These are phyloP conservation scores for Branchinecta lindahli DNA, from an alignment of 1,140 invertebrate genomes.

Conservation along the genomic window DNA sequence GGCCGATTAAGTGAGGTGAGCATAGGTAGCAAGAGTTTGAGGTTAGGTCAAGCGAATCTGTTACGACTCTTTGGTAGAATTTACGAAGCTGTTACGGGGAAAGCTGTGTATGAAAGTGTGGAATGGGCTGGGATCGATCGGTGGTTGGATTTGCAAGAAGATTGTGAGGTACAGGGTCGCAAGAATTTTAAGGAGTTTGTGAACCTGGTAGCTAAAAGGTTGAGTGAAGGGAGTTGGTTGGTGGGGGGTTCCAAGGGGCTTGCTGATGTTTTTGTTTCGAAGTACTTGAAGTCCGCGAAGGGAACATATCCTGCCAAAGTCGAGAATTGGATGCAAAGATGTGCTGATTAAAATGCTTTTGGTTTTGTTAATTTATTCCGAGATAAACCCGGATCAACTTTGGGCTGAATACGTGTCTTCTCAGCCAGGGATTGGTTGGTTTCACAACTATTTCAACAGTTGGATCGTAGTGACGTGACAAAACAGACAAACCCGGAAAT, in stretches of 20 bases:
- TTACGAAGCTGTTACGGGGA: not conserved
- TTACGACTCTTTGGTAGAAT: not conserved
- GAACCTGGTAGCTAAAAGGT: not conserved
- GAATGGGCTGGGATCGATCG: not conserved
- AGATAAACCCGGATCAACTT: no score
- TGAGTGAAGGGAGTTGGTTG: not conserved
- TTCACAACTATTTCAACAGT: no score
- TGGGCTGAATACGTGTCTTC: no score
- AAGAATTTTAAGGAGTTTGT: not conserved
- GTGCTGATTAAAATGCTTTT: not conserved
- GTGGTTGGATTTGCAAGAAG: slow-evolving; percentile 7
- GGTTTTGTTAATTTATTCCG: no score
- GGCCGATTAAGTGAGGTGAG: not conserved
- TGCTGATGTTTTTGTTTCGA: not conserved
- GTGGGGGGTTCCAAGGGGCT: not conserved
- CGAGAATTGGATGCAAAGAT: not conserved
- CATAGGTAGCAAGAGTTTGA: not conserved
- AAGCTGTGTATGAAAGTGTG: not conserved
- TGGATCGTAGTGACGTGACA: no score
- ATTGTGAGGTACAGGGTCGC: not conserved
- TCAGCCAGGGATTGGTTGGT: no score
- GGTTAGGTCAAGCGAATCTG: not conserved
- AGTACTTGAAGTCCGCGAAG: not conserved
- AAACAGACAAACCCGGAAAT: no score
- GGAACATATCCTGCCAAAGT: not conserved